Percentiles rank a stretch among this genome's conserved stretches.
phyloP scores from a whole-genome alignment of 2,797 vertebrate genomes.

The Clarias platycephalus region DNA sequence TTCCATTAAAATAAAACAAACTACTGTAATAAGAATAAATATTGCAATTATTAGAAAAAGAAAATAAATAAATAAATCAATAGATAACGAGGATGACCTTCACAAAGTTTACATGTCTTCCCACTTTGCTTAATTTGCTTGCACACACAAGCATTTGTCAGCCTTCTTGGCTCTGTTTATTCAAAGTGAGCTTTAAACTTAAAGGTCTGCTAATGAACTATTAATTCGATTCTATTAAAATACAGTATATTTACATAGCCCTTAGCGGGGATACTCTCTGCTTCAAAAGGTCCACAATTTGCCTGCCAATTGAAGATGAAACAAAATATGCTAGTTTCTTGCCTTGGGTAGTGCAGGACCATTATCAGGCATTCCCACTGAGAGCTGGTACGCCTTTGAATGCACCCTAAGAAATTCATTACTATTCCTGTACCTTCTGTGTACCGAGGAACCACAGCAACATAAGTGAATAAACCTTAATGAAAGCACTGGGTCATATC shows the following conservation, averaged over 20 bases:
- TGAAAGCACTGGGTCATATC: constrained; percentile 14
- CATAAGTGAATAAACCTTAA: constrained; percentile 10
- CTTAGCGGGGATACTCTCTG: constrained; percentile 39
- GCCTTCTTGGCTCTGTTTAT: constrained; percentile 22
- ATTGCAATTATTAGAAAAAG: background rate
- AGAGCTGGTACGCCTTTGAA: constrained; percentile 11
- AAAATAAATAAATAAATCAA: no score
- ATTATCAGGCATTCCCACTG: background rate
- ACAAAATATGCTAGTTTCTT: background rate
- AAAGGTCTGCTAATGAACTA: constrained; percentile 42
- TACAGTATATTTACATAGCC: constrained; percentile 4
- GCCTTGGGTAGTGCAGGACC: background rate
- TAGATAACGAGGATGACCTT: constrained; percentile 24
- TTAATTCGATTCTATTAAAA: constrained; percentile 41
- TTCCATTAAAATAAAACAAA: constrained; percentile 25
- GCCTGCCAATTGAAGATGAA: constrained; percentile 67
- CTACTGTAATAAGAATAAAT: constrained; percentile 12
- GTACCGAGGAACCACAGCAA: background rate
- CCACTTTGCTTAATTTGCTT: background rate
- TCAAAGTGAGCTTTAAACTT: constrained; percentile 19
- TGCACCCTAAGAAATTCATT: background rate
- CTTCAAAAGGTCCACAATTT: constrained; percentile 60
- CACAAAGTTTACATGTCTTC: constrained; percentile 31
- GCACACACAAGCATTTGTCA: background rate
- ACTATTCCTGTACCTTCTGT: background rate